phyloP scores from a whole-genome alignment of 2,888 invertebrate genomes.

The Lepidocyrtoides sp. region DNA sequence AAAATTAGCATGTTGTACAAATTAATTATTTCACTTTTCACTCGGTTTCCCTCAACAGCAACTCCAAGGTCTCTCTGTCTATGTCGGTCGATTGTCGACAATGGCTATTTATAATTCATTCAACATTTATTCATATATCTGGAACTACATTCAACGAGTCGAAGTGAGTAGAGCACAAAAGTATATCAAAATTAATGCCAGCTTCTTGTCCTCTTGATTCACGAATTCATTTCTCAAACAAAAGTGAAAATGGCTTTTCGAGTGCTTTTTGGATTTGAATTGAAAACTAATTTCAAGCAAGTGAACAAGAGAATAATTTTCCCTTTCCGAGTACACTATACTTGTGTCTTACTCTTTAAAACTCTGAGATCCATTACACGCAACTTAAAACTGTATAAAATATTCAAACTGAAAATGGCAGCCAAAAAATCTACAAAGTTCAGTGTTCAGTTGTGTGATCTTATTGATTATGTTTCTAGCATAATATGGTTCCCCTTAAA shows the following conservation, averaged over 20 bases:
- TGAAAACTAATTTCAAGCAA: slow-evolving; percentile 46
- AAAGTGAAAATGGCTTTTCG: slow-evolving; percentile 37
- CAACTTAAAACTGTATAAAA: slow-evolving; percentile 39
- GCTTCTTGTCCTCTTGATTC: slow-evolving; percentile 13
- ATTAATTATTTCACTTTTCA: background rate
- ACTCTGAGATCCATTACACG: slow-evolving; percentile 2
- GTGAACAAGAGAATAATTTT: slow-evolving; percentile 44
- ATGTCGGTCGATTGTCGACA: background rate
- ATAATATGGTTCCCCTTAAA: background rate
- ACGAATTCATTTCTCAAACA: slow-evolving; percentile 8
- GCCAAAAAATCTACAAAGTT: slow-evolving; percentile 33
- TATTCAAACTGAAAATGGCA: slow-evolving; percentile 50
- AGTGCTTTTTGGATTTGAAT: slow-evolving; percentile 53
- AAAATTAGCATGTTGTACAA: background rate
- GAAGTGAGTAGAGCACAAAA: background rate
- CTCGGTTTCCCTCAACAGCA: background rate
- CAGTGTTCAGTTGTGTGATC: no score
- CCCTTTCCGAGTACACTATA: background rate
- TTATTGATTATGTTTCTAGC: slow-evolving; percentile 24
- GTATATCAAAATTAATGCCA: slow-evolving; percentile 16
- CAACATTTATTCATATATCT: no score
- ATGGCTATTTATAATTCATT: background rate
- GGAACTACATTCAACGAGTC: no score
- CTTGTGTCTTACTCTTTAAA: background rate
- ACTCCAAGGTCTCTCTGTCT: background rate